phyloP scores from a whole-genome alignment of 2,888 invertebrate species.

The Esperia sulphurella region DNA sequence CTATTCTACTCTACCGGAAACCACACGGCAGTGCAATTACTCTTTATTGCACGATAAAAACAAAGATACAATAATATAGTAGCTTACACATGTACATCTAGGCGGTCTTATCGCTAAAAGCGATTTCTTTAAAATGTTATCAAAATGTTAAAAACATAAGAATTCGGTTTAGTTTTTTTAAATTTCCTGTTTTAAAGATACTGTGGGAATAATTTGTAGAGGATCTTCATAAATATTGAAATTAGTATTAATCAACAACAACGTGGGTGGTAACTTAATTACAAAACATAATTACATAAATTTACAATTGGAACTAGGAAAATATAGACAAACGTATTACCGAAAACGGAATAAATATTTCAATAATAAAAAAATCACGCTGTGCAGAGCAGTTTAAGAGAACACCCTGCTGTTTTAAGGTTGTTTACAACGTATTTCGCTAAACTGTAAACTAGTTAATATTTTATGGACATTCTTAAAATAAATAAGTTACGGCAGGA shows the following conservation, averaged over 20 bases:
- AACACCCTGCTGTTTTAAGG: not conserved
- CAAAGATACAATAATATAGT: too few species aligned
- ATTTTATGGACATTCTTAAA: not conserved
- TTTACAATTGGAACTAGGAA: not conserved
- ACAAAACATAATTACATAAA: not conserved
- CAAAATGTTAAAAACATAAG: too few species aligned
- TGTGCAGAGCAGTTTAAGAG: not conserved
- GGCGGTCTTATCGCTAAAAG: too few species aligned
- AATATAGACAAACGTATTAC: not conserved
- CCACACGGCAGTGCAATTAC: too few species aligned
- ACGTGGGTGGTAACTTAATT: slow-evolving; percentile 8
- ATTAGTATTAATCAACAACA: not conserved
- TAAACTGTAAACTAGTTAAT: not conserved
- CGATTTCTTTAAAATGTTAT: too few species aligned
- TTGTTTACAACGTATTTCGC: slow-evolving; percentile 1
- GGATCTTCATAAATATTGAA: too few species aligned
- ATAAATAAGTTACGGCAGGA: not conserved
- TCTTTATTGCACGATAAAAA: too few species aligned
- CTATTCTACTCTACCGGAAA: too few species aligned
- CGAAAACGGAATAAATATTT: not conserved
- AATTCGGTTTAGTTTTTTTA: too few species aligned
- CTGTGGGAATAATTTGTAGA: too few species aligned
- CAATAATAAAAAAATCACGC: not conserved
- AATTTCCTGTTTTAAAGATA: too few species aligned
- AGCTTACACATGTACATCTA: too few species aligned